phyloP scores from a whole-genome alignment of 1,140 invertebrate genomes.

The Ceratosolen fusciceps region DNA sequence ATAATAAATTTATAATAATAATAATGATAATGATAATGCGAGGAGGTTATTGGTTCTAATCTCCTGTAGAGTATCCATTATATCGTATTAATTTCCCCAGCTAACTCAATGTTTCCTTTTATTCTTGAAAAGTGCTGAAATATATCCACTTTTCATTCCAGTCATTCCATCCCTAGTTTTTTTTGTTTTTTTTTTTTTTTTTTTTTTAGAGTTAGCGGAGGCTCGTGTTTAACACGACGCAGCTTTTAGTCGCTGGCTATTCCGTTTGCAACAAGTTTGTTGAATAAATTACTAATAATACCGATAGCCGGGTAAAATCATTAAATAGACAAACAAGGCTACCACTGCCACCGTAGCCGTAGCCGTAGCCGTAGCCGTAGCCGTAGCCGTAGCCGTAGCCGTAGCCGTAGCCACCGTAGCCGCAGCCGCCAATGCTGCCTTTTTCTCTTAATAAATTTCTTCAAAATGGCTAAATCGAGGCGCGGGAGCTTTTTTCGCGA shows the following conservation, averaged over 20 bases:
- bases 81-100: not conserved
- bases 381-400: no score
- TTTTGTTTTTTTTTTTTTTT: no score
- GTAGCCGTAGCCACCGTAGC: no score
- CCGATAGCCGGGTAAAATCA: slow-evolving; percentile 21
- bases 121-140: not conserved
- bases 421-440: no score
- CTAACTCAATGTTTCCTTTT: not conserved
- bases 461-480: not conserved
- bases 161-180: not conserved
- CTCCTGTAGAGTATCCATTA: not conserved
- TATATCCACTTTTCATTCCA: not conserved
- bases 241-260: not conserved
- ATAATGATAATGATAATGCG: no score
- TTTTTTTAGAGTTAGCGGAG: not conserved
- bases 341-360: no score
- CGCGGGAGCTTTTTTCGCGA: not conserved
- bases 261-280: not conserved
- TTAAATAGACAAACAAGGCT: slow-evolving; percentile 16
- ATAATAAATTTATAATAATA: no score
- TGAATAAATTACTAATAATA: slow-evolving; percentile 31
- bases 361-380: no score
- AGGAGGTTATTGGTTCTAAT: no score
- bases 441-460: slow-evolving; percentile 33
- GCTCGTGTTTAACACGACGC: not conserved